These are phyloP conservation scores for Reinhardtius hippoglossoides DNA, from an alignment of 2,113 vertebrate genomes.

Conservation along the genomic window DNA sequence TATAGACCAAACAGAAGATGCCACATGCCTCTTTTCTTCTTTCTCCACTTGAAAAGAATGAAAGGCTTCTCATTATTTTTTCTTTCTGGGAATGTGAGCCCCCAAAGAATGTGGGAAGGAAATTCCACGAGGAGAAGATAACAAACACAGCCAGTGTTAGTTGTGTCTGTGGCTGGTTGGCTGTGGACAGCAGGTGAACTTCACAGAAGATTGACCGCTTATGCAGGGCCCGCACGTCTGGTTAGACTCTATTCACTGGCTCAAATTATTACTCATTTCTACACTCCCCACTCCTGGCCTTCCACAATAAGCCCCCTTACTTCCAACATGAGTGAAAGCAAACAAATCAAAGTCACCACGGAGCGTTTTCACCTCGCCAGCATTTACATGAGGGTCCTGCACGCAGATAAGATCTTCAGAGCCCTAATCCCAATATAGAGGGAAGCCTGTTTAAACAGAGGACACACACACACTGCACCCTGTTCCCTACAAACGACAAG, in stretches of 20 bases:
- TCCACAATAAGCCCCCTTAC: slow-evolving; percentile 49
- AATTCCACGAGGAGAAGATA: slow-evolving; percentile 81
- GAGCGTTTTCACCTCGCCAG: slow-evolving; percentile 31
- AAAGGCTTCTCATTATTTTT: slow-evolving; percentile 27
- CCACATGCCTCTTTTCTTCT: slow-evolving; percentile 58
- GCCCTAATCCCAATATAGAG: slow-evolving; percentile 36
- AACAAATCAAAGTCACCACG: slow-evolving; percentile 44
- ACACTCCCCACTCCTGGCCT: slow-evolving; percentile 11
- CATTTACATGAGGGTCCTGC: slow-evolving; percentile 61
- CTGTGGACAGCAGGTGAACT: slow-evolving; percentile 77
- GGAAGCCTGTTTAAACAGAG: slow-evolving; percentile 39
- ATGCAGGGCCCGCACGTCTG: slow-evolving; percentile 55
- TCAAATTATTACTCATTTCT: slow-evolving; percentile 39
- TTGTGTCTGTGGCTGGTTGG: slow-evolving; percentile 63
- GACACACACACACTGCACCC: not conserved
- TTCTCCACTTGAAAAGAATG: slow-evolving; percentile 32
- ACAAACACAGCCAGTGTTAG: slow-evolving; percentile 70
- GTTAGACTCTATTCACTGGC: slow-evolving; percentile 33
- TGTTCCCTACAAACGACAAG: not conserved
- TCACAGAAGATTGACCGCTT: slow-evolving; percentile 44
- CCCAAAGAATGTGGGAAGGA: slow-evolving; percentile 77
- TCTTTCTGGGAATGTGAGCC: slow-evolving; percentile 68
- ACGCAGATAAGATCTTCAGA: slow-evolving; percentile 54
- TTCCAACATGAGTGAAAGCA: slow-evolving; percentile 49
- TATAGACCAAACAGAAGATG: slow-evolving; percentile 49